These are phyloP conservation scores for Patella caerulea DNA, from an alignment of 2,888 invertebrate genomes.

Conservation along the genomic window DNA sequence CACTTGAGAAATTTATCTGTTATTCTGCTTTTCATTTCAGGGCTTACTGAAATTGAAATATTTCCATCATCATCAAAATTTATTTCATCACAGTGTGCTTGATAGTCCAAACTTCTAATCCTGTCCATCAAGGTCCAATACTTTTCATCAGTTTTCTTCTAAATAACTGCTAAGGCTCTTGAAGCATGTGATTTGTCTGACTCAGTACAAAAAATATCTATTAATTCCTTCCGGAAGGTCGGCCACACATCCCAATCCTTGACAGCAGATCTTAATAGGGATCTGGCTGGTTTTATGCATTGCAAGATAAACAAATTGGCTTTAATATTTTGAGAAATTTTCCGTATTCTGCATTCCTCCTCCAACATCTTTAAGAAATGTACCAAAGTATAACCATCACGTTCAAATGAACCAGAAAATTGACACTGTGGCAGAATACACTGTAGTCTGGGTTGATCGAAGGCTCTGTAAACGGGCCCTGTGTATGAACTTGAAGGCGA, in stretches of 20 bases:
- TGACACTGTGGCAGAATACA: not conserved
- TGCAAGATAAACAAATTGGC: not conserved
- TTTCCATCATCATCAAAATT: not conserved
- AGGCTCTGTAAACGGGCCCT: not conserved
- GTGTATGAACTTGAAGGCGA: not conserved
- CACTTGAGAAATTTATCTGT: not conserved
- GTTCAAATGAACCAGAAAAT: not conserved
- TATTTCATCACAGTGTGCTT: not conserved
- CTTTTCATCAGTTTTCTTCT: not conserved
- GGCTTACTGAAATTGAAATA: not conserved
- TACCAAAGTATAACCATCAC: not conserved
- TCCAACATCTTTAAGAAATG: not conserved
- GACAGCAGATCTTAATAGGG: not conserved
- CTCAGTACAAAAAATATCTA: not conserved
- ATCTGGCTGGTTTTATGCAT: not conserved
- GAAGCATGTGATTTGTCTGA: not conserved
- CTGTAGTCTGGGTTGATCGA: not conserved
- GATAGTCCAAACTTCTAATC: not conserved
- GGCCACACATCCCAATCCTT: not conserved
- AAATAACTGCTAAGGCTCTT: not conserved
- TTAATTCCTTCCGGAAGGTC: not conserved
- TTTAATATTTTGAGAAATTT: not conserved
- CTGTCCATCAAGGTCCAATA: not conserved
- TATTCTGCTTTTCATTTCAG: not conserved
- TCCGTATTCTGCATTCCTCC: not conserved